Evolutionary conservation across 2,113 vertebrate genomes (phyloP).

Genomic region (Bufo gargarizans): DNA sequence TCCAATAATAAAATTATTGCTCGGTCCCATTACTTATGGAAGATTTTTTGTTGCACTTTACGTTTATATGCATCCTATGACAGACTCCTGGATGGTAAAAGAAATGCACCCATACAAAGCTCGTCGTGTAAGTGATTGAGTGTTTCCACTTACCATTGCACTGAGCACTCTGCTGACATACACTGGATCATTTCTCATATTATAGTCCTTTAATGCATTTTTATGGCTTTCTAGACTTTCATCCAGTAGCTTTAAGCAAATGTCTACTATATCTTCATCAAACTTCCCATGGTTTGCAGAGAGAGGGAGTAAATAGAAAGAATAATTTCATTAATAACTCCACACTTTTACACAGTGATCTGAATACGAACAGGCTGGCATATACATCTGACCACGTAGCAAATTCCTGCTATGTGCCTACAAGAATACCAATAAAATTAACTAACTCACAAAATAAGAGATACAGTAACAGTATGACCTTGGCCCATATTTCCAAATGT

Average conservation of each 20-base stretch:
- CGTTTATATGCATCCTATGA: too few species aligned
- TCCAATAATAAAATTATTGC: too few species aligned
- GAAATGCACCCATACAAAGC: too few species aligned
- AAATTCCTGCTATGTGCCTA: too few species aligned
- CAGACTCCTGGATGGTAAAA: too few species aligned
- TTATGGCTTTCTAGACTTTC: slow-evolving; percentile 64
- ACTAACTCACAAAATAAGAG: too few species aligned
- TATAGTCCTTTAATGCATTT: slow-evolving; percentile 58
- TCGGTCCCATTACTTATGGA: too few species aligned
- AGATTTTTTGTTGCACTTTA: too few species aligned
- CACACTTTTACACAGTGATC: background rate
- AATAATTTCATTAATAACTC: background rate
- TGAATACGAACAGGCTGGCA: background rate
- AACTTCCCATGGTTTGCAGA: slow-evolving; percentile 51
- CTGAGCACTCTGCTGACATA: slow-evolving; percentile 66
- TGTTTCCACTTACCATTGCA: slow-evolving; percentile 62
- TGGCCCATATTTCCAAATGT: too few species aligned
- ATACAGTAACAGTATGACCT: too few species aligned
- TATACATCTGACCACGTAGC: too few species aligned
- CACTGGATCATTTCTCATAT: slow-evolving; percentile 63
- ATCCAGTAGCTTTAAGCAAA: slow-evolving; percentile 66
- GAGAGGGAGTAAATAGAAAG: background rate
- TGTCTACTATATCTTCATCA: slow-evolving; percentile 67
- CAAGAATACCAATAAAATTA: too few species aligned
- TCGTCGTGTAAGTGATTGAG: background rate